A percentile compares a stretch with the other conserved stretches of the same genome.
Evolutionary conservation across 2,113 vertebrate genomes (phyloP).

Genomic region (Zapus hudsonius): DNA sequence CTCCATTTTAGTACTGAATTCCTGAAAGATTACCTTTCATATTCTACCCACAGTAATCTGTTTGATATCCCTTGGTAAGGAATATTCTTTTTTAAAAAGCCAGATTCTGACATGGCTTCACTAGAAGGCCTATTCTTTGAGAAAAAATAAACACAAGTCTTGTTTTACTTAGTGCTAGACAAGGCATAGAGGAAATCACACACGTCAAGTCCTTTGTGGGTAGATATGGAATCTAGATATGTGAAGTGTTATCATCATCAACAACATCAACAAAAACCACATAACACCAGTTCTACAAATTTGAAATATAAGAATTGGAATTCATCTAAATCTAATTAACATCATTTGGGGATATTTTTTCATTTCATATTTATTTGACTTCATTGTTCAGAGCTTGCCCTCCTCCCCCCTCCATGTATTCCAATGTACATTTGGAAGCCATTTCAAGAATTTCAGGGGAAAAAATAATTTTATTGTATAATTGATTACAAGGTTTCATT

Average conservation of each 20-base stretch:
- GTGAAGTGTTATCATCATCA: not conserved
- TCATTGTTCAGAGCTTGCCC: slow-evolving; percentile 18
- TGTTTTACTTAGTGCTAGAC: slow-evolving; percentile 53
- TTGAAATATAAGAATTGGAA: not conserved
- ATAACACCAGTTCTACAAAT: not conserved
- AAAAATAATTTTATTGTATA: slow-evolving; percentile 45
- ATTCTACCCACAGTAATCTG: slow-evolving; percentile 71
- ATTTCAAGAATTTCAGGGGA: slow-evolving; percentile 38
- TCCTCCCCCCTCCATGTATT: not conserved
- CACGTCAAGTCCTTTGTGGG: not conserved
- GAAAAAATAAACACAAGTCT: slow-evolving; percentile 57
- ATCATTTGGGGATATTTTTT: not conserved
- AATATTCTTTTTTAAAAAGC: slow-evolving; percentile 67
- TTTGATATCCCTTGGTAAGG: slow-evolving; percentile 71
- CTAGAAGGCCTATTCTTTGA: not conserved
- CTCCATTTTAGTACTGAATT: slow-evolving; percentile 62
- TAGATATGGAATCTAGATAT: not conserved
- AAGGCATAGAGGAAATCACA: not conserved
- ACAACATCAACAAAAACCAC: not conserved
- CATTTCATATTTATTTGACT: slow-evolving; percentile 28
- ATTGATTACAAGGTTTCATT: slow-evolving; percentile 6
- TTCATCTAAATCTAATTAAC: slow-evolving; percentile 15
- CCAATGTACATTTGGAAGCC: not conserved
- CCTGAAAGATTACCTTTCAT: slow-evolving; percentile 63
- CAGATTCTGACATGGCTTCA: slow-evolving; percentile 28